A percentile compares a stretch with the other conserved stretches of the same genome.
These are phyloP conservation scores for Nephrotoma guestfalica DNA, from an alignment of 2,888 invertebrate genomes.

Conservation along the genomic window DNA sequence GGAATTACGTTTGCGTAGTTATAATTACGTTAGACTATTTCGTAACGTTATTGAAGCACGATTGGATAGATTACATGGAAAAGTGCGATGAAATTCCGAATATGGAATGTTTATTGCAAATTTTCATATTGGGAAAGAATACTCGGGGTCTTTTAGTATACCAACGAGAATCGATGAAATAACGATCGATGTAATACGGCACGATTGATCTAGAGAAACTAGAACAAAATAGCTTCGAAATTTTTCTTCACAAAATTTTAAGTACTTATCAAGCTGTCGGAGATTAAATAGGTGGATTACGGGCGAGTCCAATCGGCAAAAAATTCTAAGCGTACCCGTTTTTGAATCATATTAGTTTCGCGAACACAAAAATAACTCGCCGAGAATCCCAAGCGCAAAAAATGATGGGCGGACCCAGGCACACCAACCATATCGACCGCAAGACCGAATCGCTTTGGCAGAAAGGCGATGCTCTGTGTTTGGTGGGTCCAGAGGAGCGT, in stretches of 20 bases:
- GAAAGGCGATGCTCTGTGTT: too few species aligned
- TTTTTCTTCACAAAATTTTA: conserved; percentile 18
- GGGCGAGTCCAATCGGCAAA: conserved; percentile 55
- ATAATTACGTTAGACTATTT: conserved; percentile 38
- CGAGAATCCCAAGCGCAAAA: too few species aligned
- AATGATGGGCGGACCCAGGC: too few species aligned
- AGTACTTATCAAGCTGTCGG: conserved; percentile 47
- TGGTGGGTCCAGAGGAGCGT: too few species aligned
- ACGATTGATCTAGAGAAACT: conserved; percentile 25
- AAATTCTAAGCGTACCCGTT: conserved; percentile 51
- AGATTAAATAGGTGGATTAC: conserved; percentile 60
- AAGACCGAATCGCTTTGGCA: too few species aligned
- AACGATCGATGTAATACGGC: conserved; percentile 47
- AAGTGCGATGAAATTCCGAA: conserved; percentile 55
- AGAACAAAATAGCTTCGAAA: not conserved
- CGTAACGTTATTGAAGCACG: conserved; percentile 23
- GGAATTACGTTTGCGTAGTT: conserved; percentile 54
- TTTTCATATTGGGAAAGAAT: conserved; percentile 54
- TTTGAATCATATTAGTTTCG: conserved; percentile 64
- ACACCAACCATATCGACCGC: too few species aligned
- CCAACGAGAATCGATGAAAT: conserved; percentile 61
- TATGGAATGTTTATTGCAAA: conserved; percentile 85
- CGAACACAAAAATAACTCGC: too few species aligned
- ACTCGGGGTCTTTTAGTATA: conserved; percentile 52
- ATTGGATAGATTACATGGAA: conserved; percentile 25